Evolutionary conservation across 1,140 invertebrate species (phyloP), one percentile per base, ranked within the genome.

Genomic region (Chironomus striatipennis): DNA sequence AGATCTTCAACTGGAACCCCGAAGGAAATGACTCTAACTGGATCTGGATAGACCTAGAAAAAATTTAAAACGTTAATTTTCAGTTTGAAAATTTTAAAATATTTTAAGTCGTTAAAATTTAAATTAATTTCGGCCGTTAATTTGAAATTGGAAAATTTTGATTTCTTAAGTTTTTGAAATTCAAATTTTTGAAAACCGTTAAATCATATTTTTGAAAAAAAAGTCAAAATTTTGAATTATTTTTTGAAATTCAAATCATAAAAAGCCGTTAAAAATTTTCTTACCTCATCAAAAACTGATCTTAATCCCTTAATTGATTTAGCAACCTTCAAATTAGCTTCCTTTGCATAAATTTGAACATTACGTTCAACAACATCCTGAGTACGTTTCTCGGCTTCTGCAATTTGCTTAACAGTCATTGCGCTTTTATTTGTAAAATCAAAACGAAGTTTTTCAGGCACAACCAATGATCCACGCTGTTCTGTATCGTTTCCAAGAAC

Each of bases 381-480:
- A 0, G 91, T 90, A 75, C 89, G 85, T 75, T 90, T 84, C 86
- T 99, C 97, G 12, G 91, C 86, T 77, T 91, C 86, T 82, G 94
- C 93, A 9, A 99, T 90, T 85, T 99, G 94, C 65, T 89, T 86
- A 0, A 87, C 84, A 70, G 90, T 92, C 91, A 99, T 91, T 1
- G 95, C 95, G 74, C 89, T 93, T 86, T 98, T 98, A 77, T 93
- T 93, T 65, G 96, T 95, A 80, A 99, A 99, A 86, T 99, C 98
- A 84, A 99, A 99, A 75, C 98, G 87, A 24, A 95, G 86, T 79
- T 94, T 89, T 81, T 99, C 97, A 7, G 97, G 96, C 78, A 97
- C 97, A 8, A 99, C 98, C n/a, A 99, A 86, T 0, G 97, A 99
- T 64, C 98, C 98, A 80, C 92, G 91, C 84, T 99, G 98, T 83